Evolutionary conservation across 2,888 invertebrate species (phyloP).

Genomic region (Argyresthia albistria): DNA sequence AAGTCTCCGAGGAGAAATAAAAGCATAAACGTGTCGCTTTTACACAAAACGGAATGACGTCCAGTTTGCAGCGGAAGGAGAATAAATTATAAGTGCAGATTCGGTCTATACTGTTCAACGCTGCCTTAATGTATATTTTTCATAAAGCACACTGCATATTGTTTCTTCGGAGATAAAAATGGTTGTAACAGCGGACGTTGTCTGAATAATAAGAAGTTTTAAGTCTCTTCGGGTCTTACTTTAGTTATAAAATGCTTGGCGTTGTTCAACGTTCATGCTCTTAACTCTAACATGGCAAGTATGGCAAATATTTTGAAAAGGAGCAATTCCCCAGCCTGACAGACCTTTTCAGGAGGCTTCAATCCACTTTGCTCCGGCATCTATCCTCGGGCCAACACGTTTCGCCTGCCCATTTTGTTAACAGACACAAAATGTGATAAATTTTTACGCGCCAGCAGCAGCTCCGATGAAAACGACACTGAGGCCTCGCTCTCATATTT

Average conservation of each 20-base stretch:
- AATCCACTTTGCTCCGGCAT: conserved; percentile 15
- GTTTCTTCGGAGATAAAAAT: conserved; percentile 23
- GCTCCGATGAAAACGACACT: conserved; percentile 39
- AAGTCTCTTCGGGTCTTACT: not conserved
- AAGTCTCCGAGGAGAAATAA: conserved; percentile 35
- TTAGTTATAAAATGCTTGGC: conserved; percentile 4
- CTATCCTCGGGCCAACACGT: conserved; percentile 14
- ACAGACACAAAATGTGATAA: conserved; percentile 40
- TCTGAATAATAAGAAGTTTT: conserved; percentile 16
- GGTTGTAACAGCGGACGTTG: conserved; percentile 17
- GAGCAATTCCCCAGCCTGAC: conserved; percentile 13
- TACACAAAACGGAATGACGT: conserved; percentile 50
- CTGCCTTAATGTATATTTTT: conserved; percentile 29
- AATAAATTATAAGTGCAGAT: conserved; percentile 58
- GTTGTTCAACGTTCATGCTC: conserved; percentile 3
- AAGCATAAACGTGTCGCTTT: conserved; percentile 53
- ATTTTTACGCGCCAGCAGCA: conserved; percentile 25
- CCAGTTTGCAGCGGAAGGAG: conserved; percentile 38
- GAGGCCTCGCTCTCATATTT: conserved; percentile 49
- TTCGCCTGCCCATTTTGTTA: conserved; percentile 27
- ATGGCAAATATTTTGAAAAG: conserved; percentile 24
- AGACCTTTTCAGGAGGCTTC: conserved; percentile 17
- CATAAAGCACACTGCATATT: conserved; percentile 30
- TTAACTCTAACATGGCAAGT: conserved; percentile 11
- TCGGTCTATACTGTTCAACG: conserved; percentile 41